Evolutionary conservation across 2,797 vertebrate species (phyloP), one percentile per base, ranked within the genome.

Genomic region (Acipenser oxyrinchus): DNA sequence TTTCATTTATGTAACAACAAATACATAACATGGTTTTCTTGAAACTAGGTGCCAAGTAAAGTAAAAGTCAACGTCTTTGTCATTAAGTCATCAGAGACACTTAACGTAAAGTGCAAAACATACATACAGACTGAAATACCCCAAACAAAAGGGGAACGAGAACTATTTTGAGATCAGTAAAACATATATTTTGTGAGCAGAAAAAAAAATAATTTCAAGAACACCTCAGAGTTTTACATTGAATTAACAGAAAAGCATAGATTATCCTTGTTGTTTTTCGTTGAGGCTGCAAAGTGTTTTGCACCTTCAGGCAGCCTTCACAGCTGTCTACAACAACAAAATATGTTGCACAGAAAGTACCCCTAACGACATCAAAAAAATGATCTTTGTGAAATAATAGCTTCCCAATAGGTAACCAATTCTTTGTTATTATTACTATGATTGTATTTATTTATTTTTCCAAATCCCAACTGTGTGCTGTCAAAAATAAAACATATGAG

Each of bases 321-420:
- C 65, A 66, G 55, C 65, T 66, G 65, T 58, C 64, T 64, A 7
- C 51, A 8, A 37, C n/a, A 48, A 58, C 52, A 49, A 51, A 52
- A 64, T 18, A 51, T 23, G 15, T 9, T 6, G 3, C 49, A 8
- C 51, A 7, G 64, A 65, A 7, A 15, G 1, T 37, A 49, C 11
- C 53, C 37, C 4, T 58, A 10, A 55, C 3, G 6, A 13, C 13
- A 55, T 18, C 51, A 49, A 9, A 62, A 62, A 7, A 18, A 23
- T 6, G 4, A 37, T 37, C 23, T 37, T 37, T 37, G 4, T 37
- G 11, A 18, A 62, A 37, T 10, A 62, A 62, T 37, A 62, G 7
- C 18, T 9, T 62, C 48, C 18, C 60, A 9, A 37, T 62, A 62
- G 55, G 55, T 13, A 58, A 5, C 55, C 12, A 13, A 8, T 7